phyloP scores from a whole-genome alignment of 2,797 vertebrate species.

The Apogon talboti region DNA sequence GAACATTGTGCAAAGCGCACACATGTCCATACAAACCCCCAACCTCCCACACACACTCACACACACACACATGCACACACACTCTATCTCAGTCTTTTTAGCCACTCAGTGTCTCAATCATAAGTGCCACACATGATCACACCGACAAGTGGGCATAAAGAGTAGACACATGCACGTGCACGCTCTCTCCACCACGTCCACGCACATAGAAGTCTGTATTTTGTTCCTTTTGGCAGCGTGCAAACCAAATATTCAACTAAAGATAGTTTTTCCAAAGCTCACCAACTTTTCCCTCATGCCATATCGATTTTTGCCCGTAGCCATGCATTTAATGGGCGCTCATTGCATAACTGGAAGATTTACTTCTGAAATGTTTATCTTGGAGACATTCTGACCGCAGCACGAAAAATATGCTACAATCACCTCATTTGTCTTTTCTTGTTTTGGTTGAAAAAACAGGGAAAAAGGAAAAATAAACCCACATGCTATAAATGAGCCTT shows the following conservation, averaged over 20 bases:
- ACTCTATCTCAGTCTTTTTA: constrained; percentile 26
- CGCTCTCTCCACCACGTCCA: not conserved
- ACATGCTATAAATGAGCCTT: constrained; percentile 63
- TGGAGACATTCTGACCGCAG: constrained; percentile 51
- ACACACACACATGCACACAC: constrained; percentile 27
- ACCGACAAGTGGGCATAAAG: constrained; percentile 31
- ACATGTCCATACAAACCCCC: constrained; percentile 46
- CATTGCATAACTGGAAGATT: constrained; percentile 58
- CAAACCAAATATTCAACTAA: constrained; percentile 45
- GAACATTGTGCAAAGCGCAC: constrained; percentile 66
- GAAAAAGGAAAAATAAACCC: constrained; percentile 65
- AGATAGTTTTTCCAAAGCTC: constrained; percentile 41
- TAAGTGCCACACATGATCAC: constrained; percentile 27
- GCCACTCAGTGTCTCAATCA: constrained; percentile 27
- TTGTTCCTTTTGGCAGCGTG: constrained; percentile 22
- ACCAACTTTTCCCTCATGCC: constrained; percentile 44
- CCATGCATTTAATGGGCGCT: constrained; percentile 41
- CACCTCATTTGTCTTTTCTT: constrained; percentile 66
- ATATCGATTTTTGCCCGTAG: constrained; percentile 53
- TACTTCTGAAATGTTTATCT: constrained; percentile 66
- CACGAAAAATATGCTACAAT: constrained; percentile 52
- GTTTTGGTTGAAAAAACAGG: constrained; percentile 47
- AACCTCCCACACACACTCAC: constrained; percentile 26
- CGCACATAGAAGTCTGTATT: constrained; percentile 25
- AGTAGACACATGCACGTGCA: constrained; percentile 11